A percentile compares a stretch with the other conserved stretches of the same genome.
Evolutionary conservation across 2,888 invertebrate species (phyloP).

Genomic region (Rhodophaea formosa): DNA sequence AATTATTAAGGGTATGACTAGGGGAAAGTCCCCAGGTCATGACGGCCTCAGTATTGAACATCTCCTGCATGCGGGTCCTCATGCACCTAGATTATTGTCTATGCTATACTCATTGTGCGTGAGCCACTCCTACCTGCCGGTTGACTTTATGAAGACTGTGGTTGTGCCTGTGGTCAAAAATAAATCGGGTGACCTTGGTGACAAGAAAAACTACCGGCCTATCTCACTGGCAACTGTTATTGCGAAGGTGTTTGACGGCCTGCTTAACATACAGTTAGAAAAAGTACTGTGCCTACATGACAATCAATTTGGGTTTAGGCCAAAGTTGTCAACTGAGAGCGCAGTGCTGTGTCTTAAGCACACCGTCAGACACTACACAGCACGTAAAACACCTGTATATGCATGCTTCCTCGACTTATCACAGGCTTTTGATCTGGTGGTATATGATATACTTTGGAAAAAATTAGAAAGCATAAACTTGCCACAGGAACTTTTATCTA

Average conservation of each 20-base stretch:
- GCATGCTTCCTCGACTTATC: slow-evolving; percentile 15
- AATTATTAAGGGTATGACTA: slow-evolving; percentile 16
- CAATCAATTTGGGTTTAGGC: no score
- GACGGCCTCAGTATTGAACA: slow-evolving; percentile 27
- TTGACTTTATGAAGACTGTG: no score
- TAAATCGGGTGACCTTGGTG: slow-evolving; percentile 6
- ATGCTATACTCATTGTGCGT: slow-evolving; percentile 24
- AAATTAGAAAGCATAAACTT: no score
- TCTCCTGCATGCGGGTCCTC: slow-evolving; percentile 22
- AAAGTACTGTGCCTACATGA: slow-evolving; percentile 20
- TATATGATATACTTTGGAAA: no score
- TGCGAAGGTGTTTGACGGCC: slow-evolving; percentile 24
- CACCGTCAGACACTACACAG: slow-evolving; percentile 16
- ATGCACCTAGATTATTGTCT: slow-evolving; percentile 21
- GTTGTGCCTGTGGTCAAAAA: slow-evolving; percentile 18
- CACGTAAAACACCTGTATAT: slow-evolving; percentile 15
- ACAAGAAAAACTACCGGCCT: neutral
- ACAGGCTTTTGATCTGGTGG: no score
- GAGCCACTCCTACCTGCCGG: no score
- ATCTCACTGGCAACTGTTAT: slow-evolving; percentile 13
- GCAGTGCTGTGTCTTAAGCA: slow-evolving; percentile 22
- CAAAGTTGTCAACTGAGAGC: no score
- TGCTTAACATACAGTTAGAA: slow-evolving; percentile 20
- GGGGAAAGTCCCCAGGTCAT: slow-evolving; percentile 21
- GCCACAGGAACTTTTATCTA: no score